These are phyloP conservation scores for Nymphalis io DNA, from an alignment of 1,140 invertebrate species.

Conservation along the genomic window DNA sequence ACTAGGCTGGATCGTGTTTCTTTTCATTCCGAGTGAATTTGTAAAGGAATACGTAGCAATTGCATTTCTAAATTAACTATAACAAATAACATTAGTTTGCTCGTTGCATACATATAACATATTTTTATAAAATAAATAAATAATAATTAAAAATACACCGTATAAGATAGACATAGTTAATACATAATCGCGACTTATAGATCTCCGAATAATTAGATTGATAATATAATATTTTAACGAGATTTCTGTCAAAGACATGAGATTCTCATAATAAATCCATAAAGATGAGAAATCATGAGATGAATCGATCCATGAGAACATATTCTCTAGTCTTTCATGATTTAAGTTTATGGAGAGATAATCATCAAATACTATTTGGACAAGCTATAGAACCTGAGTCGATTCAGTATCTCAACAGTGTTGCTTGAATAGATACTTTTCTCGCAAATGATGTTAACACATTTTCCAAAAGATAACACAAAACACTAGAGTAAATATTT, in stretches of 20 bases:
- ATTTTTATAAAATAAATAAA: background rate
- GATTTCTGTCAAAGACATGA: too few species aligned
- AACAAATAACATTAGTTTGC: background rate
- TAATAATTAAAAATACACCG: too few species aligned
- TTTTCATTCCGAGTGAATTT: slow-evolving; percentile 42
- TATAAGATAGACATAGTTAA: too few species aligned
- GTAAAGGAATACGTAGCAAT: slow-evolving; percentile 32
- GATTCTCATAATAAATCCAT: too few species aligned
- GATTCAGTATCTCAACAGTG: slow-evolving; percentile 13
- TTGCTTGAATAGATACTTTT: slow-evolving; percentile 18
- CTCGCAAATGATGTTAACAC: slow-evolving; percentile 14
- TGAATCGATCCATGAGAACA: too few species aligned
- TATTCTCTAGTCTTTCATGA: slow-evolving; percentile 8
- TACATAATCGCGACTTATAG: too few species aligned
- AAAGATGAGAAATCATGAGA: too few species aligned
- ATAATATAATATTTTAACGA: too few species aligned
- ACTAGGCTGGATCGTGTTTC: slow-evolving; percentile 48
- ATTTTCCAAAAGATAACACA: slow-evolving; percentile 16
- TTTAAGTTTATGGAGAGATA: slow-evolving; percentile 1
- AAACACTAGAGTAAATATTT: background rate
- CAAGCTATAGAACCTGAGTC: slow-evolving; percentile 18
- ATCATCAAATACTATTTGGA: slow-evolving; percentile 19
- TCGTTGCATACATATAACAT: background rate
- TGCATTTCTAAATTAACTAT: slow-evolving; percentile 29
- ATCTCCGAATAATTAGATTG: too few species aligned